Base-by-base conservation (phyloP, 1,140 invertebrate species). In the Drosophila carrolli region DNA sequence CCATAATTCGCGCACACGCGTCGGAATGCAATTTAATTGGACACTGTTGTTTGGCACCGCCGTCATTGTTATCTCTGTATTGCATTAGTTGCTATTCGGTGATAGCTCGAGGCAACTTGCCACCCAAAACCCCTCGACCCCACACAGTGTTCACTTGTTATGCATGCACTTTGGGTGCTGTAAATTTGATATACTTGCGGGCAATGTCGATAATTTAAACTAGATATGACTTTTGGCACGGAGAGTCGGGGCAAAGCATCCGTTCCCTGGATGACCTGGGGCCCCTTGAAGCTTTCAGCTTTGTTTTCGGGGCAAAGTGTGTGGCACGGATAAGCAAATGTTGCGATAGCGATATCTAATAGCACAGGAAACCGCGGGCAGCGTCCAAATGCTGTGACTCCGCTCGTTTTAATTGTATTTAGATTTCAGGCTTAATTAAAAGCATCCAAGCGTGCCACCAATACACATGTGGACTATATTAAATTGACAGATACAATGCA, bases 101-200 rank as follows among this genome's bases (percentile, higher is more conserved):
- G 32, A 37, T 51, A 2, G 48, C 48, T 54, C 14, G 47, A 5
- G 48, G 51, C 47, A 54, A 32, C 23, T 38, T 14, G 35, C 41
- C 37, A 59, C 51, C 23, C 1, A n/a, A 50, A 43, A 19, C 11
- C 38, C 57, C 19, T 43, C 56, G 43, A 47, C 23, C 23, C 23
- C 23, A 23, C 23, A 23, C 23, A 23, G 3, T 23, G 23, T 16
- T 11, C 19, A 40, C 50, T 79, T 60, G 73, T 73, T 82, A 68
- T 72, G 48, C 61, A 65, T 78, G 75, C 79, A 70, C 67, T 50
- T 44, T 62, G 71, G 71, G 56, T 74, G 62, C 57, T 76, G 83
- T 89, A 88, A 88, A 88, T 88, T 83, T 89, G 83, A 88, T 88
- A 89, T 68, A 89, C 84, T 88, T 88, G 79, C 71, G 72, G 59